Percentiles rank a stretch among this genome's conserved stretches.
Evolutionary conservation across 2,888 invertebrate genomes (phyloP).

Genomic region (Sericinus montela): DNA sequence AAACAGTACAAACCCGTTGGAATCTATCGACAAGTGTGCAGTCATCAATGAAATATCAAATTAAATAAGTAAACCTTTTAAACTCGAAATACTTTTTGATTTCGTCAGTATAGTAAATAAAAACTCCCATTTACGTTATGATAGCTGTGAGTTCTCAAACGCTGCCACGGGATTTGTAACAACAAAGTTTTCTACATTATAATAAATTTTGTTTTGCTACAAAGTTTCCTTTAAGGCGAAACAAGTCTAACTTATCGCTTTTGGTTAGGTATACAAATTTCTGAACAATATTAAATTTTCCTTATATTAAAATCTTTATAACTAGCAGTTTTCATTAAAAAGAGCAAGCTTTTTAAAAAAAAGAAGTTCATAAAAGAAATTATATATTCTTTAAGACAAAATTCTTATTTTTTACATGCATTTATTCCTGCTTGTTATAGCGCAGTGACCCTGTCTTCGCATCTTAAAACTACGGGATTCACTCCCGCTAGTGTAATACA

Average conservation of each 20-base stretch:
- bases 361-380: too few species aligned
- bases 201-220: slow-evolving; percentile 58
- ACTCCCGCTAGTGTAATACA: too few species aligned
- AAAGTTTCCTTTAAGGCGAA: slow-evolving; percentile 41
- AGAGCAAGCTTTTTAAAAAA: too few species aligned
- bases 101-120: slow-evolving; percentile 40
- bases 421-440: too few species aligned
- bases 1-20: too few species aligned
- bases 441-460: too few species aligned
- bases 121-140: slow-evolving; percentile 54
- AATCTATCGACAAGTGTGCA: too few species aligned
- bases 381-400: too few species aligned
- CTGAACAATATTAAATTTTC: slow-evolving; percentile 57
- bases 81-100: slow-evolving; percentile 31
- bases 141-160: slow-evolving; percentile 40
- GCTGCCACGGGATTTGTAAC: slow-evolving; percentile 38
- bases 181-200: slow-evolving; percentile 56
- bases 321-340: background rate
- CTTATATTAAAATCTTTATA: slow-evolving; percentile 1
- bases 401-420: too few species aligned
- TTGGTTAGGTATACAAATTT: slow-evolving; percentile 50
- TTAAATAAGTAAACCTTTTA: too few species aligned
- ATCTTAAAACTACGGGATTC: too few species aligned
- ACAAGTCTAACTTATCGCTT: slow-evolving; percentile 45
- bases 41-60: too few species aligned